phyloP scores from a whole-genome alignment of 23 tunicate species.

The Styela plicata region DNA sequence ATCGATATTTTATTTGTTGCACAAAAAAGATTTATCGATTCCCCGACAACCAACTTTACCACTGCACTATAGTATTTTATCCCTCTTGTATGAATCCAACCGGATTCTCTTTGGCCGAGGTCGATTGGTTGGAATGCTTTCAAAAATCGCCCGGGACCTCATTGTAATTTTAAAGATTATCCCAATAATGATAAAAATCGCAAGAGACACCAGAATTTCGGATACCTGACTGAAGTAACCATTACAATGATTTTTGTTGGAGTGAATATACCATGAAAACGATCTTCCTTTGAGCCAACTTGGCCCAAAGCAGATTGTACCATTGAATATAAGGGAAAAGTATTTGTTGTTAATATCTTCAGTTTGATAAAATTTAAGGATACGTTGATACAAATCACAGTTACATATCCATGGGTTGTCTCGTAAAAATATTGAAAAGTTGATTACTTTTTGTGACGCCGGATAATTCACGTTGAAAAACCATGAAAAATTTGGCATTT shows the following conservation, averaged over 20 bases:
- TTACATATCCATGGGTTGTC: background rate
- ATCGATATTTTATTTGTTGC: too few relatives aligned
- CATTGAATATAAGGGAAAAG: background rate
- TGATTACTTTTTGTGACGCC: background rate
- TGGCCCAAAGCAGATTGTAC: background rate
- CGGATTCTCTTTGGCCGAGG: constrained; percentile 3
- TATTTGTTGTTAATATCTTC: background rate
- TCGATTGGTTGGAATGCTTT: background rate
- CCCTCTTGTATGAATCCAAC: constrained; percentile 11
- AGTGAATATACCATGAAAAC: background rate
- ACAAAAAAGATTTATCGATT: too few relatives aligned
- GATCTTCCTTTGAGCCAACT: constrained; percentile 2
- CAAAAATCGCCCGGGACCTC: too few relatives aligned
- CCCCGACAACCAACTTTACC: too few relatives aligned
- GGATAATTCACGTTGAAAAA: background rate
- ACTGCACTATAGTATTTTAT: constrained; percentile 1
- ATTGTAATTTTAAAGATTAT: too few relatives aligned
- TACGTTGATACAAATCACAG: background rate
- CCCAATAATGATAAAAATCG: too few relatives aligned
- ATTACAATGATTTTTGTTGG: background rate
- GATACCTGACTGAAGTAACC: too few relatives aligned
- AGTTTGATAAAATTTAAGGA: background rate
- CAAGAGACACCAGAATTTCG: too few relatives aligned
- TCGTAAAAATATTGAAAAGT: background rate
- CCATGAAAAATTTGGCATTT: background rate